Evolutionary conservation across 2,888 invertebrate genomes (phyloP).

Genomic region (Tenthredo amoena): DNA sequence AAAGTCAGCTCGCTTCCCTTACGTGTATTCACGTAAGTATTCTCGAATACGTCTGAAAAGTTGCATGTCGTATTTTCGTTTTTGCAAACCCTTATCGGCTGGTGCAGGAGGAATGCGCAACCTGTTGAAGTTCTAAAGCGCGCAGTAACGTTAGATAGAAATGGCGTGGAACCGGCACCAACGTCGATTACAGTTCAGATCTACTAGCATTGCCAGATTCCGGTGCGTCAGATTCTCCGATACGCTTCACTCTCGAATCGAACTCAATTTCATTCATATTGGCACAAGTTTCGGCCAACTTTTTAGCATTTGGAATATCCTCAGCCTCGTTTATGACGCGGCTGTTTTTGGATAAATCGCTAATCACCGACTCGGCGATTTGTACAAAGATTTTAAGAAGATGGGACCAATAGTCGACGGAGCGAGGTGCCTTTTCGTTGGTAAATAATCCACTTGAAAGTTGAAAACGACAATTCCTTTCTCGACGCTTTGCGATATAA

Average conservation of each 20-base stretch:
- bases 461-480: conserved; percentile 40
- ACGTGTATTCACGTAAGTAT: not conserved
- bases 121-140: conserved; percentile 71
- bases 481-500: conserved; percentile 41
- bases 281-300: not conserved
- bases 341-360: not conserved
- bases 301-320: not conserved
- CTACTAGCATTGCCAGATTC: conserved; percentile 60
- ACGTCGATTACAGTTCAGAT: conserved; percentile 55
- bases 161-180: conserved; percentile 53
- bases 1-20: not conserved
- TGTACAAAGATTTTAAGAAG: not conserved
- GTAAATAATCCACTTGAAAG: conserved; percentile 36
- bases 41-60: not conserved
- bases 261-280: conserved; percentile 1
- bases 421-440: conserved; percentile 22
- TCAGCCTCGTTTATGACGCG: not conserved
- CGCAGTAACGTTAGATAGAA: conserved; percentile 41
- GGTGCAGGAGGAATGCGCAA: conserved; percentile 69
- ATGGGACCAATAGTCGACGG: not conserved
- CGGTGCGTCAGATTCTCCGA: conserved; percentile 69
- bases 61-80: not conserved
- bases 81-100: conserved; percentile 30
- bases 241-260: conserved; percentile 62
- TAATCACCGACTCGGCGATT: not conserved